Conservation (phyloP, 2,797 vertebrate genomes). For the Sebastes alutus region DNA sequence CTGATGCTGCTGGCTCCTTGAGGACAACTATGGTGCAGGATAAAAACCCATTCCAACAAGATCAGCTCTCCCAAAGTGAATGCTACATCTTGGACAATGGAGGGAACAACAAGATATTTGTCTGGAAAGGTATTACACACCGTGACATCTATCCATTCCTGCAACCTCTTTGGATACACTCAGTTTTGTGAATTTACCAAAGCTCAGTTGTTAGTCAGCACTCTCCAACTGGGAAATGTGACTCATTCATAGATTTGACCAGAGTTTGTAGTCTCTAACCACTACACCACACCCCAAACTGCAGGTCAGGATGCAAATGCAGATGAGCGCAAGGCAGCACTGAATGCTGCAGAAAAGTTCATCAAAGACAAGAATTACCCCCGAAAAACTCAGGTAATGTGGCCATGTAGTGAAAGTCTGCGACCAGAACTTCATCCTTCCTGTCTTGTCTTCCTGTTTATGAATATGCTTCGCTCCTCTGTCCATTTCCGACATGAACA, state of each 20-base stretch:
- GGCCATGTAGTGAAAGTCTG: not conserved
- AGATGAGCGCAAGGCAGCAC: constrained; percentile 75
- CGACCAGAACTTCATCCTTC: not conserved
- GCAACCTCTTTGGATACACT: not conserved
- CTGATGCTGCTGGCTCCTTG: constrained; percentile 78
- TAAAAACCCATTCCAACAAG: constrained; percentile 78
- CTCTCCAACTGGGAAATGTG: not conserved
- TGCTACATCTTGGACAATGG: constrained; percentile 84
- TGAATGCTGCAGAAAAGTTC: constrained; percentile 69
- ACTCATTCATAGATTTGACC: not conserved
- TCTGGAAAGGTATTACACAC: constrained; percentile 83
- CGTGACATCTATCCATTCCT: not conserved
- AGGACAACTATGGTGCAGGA: constrained; percentile 58
- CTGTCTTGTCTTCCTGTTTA: not conserved
- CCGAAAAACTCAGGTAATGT: constrained; percentile 71
- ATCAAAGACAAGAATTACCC: constrained; percentile 76
- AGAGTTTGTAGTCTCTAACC: constrained; percentile 5
- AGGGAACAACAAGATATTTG: constrained; percentile 68
- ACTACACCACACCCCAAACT: not conserved
- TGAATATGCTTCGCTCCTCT: not conserved
- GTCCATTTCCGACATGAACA: constrained; percentile 39
- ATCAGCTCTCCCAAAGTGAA: constrained; percentile 68
- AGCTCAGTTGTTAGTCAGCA: not conserved
- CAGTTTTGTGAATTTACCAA: not conserved
- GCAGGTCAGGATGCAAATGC: constrained; percentile 70